Evolutionary conservation across 2,888 invertebrate species (phyloP).

Genomic region (Sinohyriopsis cumingii): DNA sequence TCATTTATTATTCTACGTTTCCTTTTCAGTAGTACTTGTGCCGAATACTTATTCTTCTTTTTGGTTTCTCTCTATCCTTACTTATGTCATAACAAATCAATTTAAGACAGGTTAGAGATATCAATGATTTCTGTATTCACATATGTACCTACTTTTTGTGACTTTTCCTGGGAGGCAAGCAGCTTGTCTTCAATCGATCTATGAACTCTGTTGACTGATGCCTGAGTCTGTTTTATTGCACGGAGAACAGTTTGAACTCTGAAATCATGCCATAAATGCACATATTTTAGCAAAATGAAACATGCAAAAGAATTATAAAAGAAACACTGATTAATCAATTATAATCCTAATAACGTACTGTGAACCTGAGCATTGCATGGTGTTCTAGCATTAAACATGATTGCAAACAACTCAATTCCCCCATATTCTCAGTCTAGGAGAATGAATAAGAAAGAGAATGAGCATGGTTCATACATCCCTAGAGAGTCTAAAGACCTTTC

Average conservation of each 20-base stretch:
- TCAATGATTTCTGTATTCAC: background rate
- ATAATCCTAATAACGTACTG: too few species aligned
- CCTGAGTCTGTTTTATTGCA: constrained; percentile 71
- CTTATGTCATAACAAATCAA: background rate
- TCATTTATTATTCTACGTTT: too few species aligned
- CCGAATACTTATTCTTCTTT: too few species aligned
- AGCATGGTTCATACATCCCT: too few species aligned
- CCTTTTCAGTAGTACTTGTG: too few species aligned
- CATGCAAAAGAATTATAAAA: background rate
- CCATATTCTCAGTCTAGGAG: too few species aligned
- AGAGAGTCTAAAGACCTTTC: too few species aligned
- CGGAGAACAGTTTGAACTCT: constrained; percentile 71
- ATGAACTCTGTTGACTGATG: constrained; percentile 63
- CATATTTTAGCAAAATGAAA: background rate
- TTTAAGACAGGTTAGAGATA: background rate
- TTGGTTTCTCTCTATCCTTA: background rate
- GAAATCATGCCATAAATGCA: constrained; percentile 10
- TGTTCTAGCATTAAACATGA: too few species aligned
- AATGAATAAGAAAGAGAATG: too few species aligned
- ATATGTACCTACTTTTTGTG: constrained; percentile 41
- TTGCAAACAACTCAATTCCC: too few species aligned
- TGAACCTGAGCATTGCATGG: too few species aligned
- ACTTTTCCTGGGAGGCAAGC: constrained; percentile 53
- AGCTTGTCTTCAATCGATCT: constrained; percentile 65
- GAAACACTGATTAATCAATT: too few species aligned